Evolutionary conservation across 2,797 vertebrate genomes (phyloP), one percentile per base, ranked within the genome.

Genomic region (Muraenolepis orangiensis): DNA sequence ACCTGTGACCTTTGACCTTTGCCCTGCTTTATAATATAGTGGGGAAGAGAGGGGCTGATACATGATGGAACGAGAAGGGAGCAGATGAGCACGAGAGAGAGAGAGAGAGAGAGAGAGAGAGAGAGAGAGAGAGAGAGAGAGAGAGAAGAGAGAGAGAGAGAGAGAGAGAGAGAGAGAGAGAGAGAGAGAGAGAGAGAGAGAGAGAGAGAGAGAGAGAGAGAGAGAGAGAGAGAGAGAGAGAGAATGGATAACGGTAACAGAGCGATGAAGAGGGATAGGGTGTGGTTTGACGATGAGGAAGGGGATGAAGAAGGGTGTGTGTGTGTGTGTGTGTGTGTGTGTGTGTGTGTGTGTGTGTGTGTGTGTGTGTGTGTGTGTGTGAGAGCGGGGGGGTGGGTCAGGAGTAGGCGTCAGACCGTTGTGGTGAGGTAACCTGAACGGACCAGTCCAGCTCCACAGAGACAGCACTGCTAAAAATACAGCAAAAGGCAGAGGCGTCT

Each of bases 391-490:
- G 28, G 20, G 71, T 11, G 30, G 46, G 79, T 73, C 32, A 67
- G 77, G 78, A n/a, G 77, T 34, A 89, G 92, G 93, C 91, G 91
- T 90, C 92, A 92, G 91, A 77, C 91, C 91, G 91, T 88, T 90
- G 90, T 90, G 73, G 36, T 72, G 85, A 88, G 88, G 93, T 93
- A 93, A 94, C 89, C 87, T 70, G 90, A 94, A 87, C 92, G 87
- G 91, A 91, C 5, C 57, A 26, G 16, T 26, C 57, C 57, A 61
- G 57, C 57, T 61, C n/a, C 85, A 86, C 83, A 83, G 84, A 93
- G 89, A 84, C 18, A 32, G 32, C 68, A 69, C 68, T 20, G 30
- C 18, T 36, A 69, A 32, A 69, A 32, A 38, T 36, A 69, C 67
- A 34, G 89, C 72, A 74, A n/a, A n/a, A 82, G 81, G 88, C 86